phyloP scores from a whole-genome alignment of 2,113 vertebrate species.

The Plecotus auritus region DNA sequence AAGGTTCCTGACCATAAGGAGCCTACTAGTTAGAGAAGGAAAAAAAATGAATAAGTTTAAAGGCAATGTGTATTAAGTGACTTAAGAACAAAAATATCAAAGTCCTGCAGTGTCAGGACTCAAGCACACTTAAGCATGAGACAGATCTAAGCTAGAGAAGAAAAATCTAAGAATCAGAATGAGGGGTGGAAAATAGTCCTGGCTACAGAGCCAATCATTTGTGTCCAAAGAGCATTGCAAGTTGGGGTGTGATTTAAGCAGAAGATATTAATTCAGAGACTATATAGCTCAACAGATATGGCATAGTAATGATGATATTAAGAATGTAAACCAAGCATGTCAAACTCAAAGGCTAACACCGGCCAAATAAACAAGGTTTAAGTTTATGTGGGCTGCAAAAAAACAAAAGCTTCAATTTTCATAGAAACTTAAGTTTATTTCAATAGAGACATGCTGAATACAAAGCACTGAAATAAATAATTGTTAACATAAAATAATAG shows the following conservation, averaged over 20 bases:
- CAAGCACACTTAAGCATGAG: neutral
- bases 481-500: too few species aligned
- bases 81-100: neutral
- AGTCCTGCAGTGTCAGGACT: neutral
- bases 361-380: too few species aligned
- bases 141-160: neutral
- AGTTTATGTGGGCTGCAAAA: too few species aligned
- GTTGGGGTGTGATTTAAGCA: neutral
- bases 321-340: neutral
- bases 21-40: neutral
- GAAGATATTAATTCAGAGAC: neutral
- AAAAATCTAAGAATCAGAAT: neutral
- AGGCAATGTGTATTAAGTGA: neutral
- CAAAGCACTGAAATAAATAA: too few species aligned
- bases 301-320: neutral
- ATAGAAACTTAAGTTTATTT: too few species aligned
- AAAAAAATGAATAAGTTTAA: neutral
- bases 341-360: too few species aligned
- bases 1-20: neutral
- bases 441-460: too few species aligned
- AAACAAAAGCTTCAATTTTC: too few species aligned
- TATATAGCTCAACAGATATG: neutral
- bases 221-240: neutral
- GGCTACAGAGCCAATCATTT: neutral
- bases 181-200: neutral